A percentile compares a stretch with the other conserved stretches of the same genome.
These are phyloP conservation scores for Gasteruption jaculator DNA, from an alignment of 2,888 invertebrate genomes.

Conservation along the genomic window DNA sequence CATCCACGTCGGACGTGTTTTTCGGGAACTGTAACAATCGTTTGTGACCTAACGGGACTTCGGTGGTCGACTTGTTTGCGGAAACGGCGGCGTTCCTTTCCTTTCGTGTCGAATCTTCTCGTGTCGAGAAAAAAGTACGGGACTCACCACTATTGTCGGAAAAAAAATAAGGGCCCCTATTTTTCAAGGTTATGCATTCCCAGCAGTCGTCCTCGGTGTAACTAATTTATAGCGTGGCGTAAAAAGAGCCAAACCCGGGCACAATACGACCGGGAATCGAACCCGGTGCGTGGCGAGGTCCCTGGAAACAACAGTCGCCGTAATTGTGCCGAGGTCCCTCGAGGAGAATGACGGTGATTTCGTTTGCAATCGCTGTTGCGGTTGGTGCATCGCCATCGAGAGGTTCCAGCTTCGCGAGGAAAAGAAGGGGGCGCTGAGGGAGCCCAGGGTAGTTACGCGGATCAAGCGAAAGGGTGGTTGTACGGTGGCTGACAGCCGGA, in stretches of 20 bases:
- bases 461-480: constrained; percentile 37
- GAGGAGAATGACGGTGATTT: constrained; percentile 33
- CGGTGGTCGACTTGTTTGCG: constrained; percentile 42
- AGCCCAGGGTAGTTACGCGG: constrained; percentile 41
- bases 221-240: no score
- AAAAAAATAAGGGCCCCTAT: constrained; percentile 23
- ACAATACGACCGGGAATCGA: no score
- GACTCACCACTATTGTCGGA: constrained; percentile 21
- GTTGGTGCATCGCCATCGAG: constrained; percentile 37
- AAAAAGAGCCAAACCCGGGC: constrained; percentile 15
- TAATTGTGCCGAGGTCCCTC: constrained; percentile 36
- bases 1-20: constrained; percentile 10
- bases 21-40: constrained; percentile 28
- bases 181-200: no score
- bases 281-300: no score
- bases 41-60: constrained; percentile 43
- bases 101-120: constrained; percentile 29
- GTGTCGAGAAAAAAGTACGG: constrained; percentile 24
- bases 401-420: constrained; percentile 27
- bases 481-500: constrained; percentile 35
- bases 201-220: no score
- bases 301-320: constrained; percentile 44
- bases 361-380: constrained; percentile 48
- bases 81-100: constrained; percentile 35
- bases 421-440: constrained; percentile 28